Base-by-base conservation (phyloP, 2,888 invertebrate genomes). In the Heteromyza rotundicornis region DNA sequence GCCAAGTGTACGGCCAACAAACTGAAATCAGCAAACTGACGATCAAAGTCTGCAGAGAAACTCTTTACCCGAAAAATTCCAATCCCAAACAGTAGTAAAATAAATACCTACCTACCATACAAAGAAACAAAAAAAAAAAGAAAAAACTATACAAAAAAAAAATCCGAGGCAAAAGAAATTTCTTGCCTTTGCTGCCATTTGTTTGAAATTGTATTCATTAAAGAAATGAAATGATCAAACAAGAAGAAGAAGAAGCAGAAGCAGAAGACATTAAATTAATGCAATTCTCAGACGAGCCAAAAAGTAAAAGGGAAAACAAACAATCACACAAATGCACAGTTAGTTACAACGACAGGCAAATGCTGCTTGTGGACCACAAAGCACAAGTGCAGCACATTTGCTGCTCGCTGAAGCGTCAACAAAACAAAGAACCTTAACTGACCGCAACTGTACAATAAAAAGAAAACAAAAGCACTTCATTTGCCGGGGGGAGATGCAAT, bases 361-460 rank as follows among this genome's bases (percentile, higher is more conserved):
- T n/a, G n/a, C n/a, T n/a, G n/a, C 16, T 24, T 53, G 3, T n/a
- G 40, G 40, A 14, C 40, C 40, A 32, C 27, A 10, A 5, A 10
- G 10, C 27, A 49, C 60, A 36, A 56, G 36, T 50, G 51, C 60
- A 57, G 53, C 23, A 47, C 7, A 56, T 47, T 53, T 57, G 23
- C 47, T 32, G 24, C n/a, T 24, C 23, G 12, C 24, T 57, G 20
- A 22, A 23, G n/a, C 57, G 20, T 12, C 5, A 27, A 53, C 47
- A 47, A 20, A n/a, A 2, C 47, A 17, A 47, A 17, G 5, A 20
- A 17, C 47, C 5, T n/a, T 10, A 40, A 40, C 2, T 17, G 20
- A 19, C 47, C 14, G 47, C 47, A 47, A 20, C 16, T 40, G 47
- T 19, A 5, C 47, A n/a, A n/a, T n/a, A n/a, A n/a, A n/a, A n/a